These are phyloP conservation scores for Aeoliscus strigatus DNA, from an alignment of 2,797 vertebrate genomes.

Conservation along the genomic window DNA sequence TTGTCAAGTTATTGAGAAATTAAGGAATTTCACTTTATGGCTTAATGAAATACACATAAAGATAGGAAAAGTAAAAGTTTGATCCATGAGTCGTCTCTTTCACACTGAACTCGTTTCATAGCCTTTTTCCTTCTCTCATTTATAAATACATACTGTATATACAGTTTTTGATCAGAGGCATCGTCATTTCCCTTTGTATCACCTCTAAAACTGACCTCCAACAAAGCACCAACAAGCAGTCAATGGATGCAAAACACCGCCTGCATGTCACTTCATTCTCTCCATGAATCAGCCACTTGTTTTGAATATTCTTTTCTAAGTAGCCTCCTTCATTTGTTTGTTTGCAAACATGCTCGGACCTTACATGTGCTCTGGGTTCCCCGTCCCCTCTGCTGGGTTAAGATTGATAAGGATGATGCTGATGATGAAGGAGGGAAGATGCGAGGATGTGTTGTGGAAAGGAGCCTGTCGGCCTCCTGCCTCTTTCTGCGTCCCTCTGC, in stretches of 20 bases:
- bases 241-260: slow-evolving; percentile 1
- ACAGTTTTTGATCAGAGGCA: no score
- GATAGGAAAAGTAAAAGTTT: no score
- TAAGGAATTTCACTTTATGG: no score
- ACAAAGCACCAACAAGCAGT: slow-evolving; percentile 4
- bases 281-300: slow-evolving; percentile 10
- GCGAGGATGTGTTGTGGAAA: slow-evolving; percentile 31
- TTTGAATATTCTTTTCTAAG: slow-evolving; percentile 55
- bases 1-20: no score
- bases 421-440: slow-evolving; percentile 15
- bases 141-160: no score
- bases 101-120: no score
- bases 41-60: no score
- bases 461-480: slow-evolving; percentile 39
- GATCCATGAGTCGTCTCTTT: no score
- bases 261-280: slow-evolving; percentile 9
- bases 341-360: slow-evolving; percentile 37
- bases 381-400: slow-evolving; percentile 4
- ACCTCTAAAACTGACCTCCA: neutral
- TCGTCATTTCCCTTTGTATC: no score
- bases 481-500: slow-evolving; percentile 36
- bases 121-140: no score
- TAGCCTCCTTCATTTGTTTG: slow-evolving; percentile 52
- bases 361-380: slow-evolving; percentile 1
- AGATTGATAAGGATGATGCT: slow-evolving; percentile 19